These are phyloP conservation scores for Brachyistius frenatus DNA, from an alignment of 2,113 vertebrate genomes.

Conservation along the genomic window DNA sequence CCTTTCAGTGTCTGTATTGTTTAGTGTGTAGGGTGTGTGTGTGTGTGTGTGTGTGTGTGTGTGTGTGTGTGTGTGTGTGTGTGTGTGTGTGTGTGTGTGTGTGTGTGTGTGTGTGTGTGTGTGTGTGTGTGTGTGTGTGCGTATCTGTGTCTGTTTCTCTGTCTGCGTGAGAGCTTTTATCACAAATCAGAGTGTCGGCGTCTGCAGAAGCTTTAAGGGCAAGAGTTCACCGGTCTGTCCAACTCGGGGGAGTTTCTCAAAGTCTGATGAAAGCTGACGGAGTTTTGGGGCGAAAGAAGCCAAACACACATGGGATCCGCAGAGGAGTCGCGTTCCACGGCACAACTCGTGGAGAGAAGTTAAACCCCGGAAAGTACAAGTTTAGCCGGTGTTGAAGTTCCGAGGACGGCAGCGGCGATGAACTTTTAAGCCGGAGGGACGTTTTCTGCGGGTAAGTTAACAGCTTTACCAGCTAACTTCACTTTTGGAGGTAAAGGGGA, in stretches of 20 bases:
- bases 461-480: background rate
- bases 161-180: conserved; percentile 71
- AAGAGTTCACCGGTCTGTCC: conserved; percentile 78
- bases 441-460: conserved; percentile 51
- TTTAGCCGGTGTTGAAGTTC: conserved; percentile 6
- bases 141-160: conserved; percentile 33
- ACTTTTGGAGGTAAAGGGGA: background rate
- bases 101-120: conserved; percentile 22
- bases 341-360: conserved; percentile 53
- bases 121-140: conserved; percentile 28
- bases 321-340: conserved; percentile 50
- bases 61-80: conserved; percentile 18
- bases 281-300: conserved; percentile 22
- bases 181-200: conserved; percentile 73
- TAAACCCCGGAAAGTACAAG: conserved; percentile 11
- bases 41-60: conserved; percentile 22
- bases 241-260: conserved; percentile 57
- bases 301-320: conserved; percentile 39
- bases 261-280: conserved; percentile 34
- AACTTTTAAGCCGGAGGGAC: conserved; percentile 6
- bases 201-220: conserved; percentile 73
- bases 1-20: background rate
- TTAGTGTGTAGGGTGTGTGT: background rate
- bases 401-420: conserved; percentile 19
- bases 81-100: conserved; percentile 31